phyloP scores from a whole-genome alignment of 1,140 invertebrate genomes.

The Piezodorus guildinii region DNA sequence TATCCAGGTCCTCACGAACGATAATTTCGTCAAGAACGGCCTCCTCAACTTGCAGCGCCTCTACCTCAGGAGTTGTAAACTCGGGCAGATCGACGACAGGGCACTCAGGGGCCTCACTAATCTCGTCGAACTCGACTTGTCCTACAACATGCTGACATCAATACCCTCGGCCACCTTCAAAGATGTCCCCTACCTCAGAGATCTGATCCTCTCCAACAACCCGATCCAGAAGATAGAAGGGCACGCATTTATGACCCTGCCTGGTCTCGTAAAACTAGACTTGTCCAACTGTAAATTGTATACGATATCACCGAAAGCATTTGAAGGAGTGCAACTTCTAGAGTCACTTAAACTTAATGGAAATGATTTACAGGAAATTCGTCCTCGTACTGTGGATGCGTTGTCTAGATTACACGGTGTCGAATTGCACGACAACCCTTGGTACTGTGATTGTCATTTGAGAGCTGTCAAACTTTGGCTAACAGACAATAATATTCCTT shows the following conservation, averaged over 20 bases:
- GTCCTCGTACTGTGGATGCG: conserved; percentile 57
- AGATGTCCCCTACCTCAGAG: conserved; percentile 64
- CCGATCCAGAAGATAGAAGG: conserved; percentile 65
- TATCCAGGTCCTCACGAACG: conserved; percentile 63
- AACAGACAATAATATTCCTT: conserved; percentile 67
- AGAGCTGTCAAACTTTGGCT: conserved; percentile 74
- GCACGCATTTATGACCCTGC: conserved; percentile 59
- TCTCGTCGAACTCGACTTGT: conserved; percentile 76
- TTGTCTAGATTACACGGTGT: conserved; percentile 64
- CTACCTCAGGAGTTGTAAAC: conserved; percentile 64
- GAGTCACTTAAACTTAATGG: conserved; percentile 70
- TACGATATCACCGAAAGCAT: conserved; percentile 61
- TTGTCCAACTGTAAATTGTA: conserved; percentile 68
- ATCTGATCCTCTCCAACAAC: conserved; percentile 66
- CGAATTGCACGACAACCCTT: conserved; percentile 81
- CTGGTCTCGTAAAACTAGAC: conserved; percentile 70
- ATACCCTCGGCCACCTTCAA: conserved; percentile 67
- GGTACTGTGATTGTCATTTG: conserved; percentile 79
- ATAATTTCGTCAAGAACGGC: conserved; percentile 65
- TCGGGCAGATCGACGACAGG: conserved; percentile 69
- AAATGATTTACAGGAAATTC: conserved; percentile 61
- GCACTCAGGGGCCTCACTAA: conserved; percentile 76
- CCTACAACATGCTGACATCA: conserved; percentile 61
- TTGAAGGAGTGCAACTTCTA: conserved; percentile 61
- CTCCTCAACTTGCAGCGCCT: conserved; percentile 77